Base-by-base conservation (phyloP, 2,113 vertebrate genomes). In the Xiphophorus hellerii region DNA sequence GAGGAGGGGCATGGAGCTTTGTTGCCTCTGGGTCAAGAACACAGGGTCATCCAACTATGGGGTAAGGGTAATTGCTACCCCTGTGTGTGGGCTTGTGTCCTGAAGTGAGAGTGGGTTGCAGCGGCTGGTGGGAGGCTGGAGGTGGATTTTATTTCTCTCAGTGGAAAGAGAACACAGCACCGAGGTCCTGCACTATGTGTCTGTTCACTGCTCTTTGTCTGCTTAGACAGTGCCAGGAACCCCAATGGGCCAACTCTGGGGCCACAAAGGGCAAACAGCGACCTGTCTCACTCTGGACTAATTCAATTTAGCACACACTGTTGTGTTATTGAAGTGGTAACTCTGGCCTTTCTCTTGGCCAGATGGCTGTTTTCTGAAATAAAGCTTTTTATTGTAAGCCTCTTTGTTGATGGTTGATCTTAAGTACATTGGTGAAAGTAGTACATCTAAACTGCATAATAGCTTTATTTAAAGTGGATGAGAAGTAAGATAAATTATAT, bases 51-150 rank as follows among this genome's bases (percentile, higher is more conserved):
- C 69, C 31, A 28, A 69, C 65, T 87, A 77, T 82, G 81, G 70
- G 77, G 71, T 81, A 84, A 81, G 82, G 85, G 81, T 90, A 88
- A 90, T 89, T 90, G 78, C 84, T 83, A 74, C 78, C 88, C 82
- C 75, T 76, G 83, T 87, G 88, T 92, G 91, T 92, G 89, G 90
- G 88, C 90, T 84, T 76, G 66, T 80, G 87, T 83, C 79, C 85
- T 85, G 66, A 66, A 73, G 81, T 74, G 83, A 83, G 86, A 71
- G 66, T 70, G 73, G 48, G 80, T 62, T 62, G 70, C 48, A 15
- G 70, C n/a, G 13, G 62, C 60, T 42, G n/a, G 39, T 66, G 63
- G 74, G 79, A 76, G 73, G 62, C 69, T 78, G 79, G 82, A 85
- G 88, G 82, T 82, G 73, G 82, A 82, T 89, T 83, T 14, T 80